Base-by-base conservation (phyloP, 2,797 vertebrate species). In the Sardinella longiceps region DNA sequence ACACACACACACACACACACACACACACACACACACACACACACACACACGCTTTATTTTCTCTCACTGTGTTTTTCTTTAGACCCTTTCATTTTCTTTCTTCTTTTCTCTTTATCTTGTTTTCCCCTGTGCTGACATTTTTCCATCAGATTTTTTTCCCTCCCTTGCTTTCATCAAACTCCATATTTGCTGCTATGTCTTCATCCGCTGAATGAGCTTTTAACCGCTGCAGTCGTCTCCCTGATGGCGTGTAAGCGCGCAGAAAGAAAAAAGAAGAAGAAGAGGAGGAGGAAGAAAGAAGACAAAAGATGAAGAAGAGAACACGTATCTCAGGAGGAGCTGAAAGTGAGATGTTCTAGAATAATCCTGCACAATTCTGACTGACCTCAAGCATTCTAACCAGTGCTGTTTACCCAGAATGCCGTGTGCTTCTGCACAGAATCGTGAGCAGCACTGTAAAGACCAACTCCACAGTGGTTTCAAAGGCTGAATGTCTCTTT, bases 151-250 rank as follows among this genome's bases (percentile, higher is more conserved):
- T 70, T 33, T 85, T 85, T 39, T n/a, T n/a, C n/a, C n/a, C 28
- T 15, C 1, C 60, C 10, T 12, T 25, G 9, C 58, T 63, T 45
- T 66, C 56, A 46, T n/a, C 23, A 83, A 46, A 63, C 53, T 48
- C 18, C 45, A 58, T 63, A 23, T 50, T 81, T 50, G 28, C 5
- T 51, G 28, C 37, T 12, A 28, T 81, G 48, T 53, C 48, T 5
- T 33, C 30, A 37, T 14, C 3, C 18, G 56, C 58, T n/a, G n/a
- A 81, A 33, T 25, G 63, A 51, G 84, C 83, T 50, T 58, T 25
- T 84, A 86, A 28, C 58, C 80, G 63, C 53, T 81, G 48, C n/a
- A n/a, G n/a, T n/a, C 63, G 66, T 80, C 39, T 58, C 81, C 80
- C 37, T 51, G 50, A 45, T 83, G 70, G 66, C 6, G 25, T 80